Conservation (phyloP, 2,113 vertebrate genomes). For the Neofelis nebulosa region DNA sequence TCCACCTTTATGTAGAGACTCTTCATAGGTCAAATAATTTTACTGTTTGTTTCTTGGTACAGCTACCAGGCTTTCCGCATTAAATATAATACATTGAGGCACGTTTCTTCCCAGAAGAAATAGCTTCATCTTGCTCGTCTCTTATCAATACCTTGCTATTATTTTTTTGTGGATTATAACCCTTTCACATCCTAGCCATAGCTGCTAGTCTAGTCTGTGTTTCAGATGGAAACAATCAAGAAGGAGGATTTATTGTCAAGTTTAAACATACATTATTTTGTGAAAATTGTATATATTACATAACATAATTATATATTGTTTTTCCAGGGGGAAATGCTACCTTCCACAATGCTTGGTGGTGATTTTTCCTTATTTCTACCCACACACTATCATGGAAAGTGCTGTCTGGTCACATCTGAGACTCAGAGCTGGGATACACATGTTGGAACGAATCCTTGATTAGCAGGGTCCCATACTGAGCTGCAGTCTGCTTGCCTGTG, state of each 20-base stretch:
- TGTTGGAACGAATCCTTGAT: slow-evolving; percentile 63
- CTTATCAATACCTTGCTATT: not conserved
- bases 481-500: not conserved
- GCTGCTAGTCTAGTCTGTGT: not conserved
- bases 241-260: not conserved
- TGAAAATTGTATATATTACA: not conserved
- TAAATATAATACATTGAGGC: not conserved
- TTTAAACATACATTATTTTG: not conserved
- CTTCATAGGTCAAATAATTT: slow-evolving; percentile 54
- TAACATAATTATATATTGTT: not conserved
- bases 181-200: not conserved
- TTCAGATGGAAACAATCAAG: slow-evolving; percentile 1
- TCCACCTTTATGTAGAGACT: slow-evolving; percentile 45
- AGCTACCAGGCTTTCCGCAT: not conserved
- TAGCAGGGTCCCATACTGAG: not conserved
- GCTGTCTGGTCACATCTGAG: not conserved
- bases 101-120: not conserved
- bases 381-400: not conserved
- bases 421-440: not conserved
- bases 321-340: not conserved
- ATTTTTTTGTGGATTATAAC: not conserved
- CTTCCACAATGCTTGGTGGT: not conserved
- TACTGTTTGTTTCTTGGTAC: slow-evolving; percentile 12
- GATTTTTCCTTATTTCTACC: not conserved
- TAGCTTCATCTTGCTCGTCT: not conserved